Base-by-base conservation (phyloP, 2,797 vertebrate species). In the Propithecus perrieri region DNA sequence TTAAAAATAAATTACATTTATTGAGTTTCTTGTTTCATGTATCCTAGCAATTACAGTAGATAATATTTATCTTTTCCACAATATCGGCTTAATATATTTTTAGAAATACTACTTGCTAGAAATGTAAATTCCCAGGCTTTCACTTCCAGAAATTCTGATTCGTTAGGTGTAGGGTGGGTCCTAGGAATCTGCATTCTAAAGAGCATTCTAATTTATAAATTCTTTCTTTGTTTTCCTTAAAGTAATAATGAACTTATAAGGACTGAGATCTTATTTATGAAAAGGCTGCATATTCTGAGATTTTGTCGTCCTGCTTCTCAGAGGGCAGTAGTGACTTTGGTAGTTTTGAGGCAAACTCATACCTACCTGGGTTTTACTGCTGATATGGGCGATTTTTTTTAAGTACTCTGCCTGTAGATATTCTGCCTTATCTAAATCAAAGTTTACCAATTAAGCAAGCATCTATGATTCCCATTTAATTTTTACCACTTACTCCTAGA, bases 401-500 rank as follows among this genome's bases (percentile, higher is more conserved):
- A 91, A 79, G 20, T 65, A 50, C 24, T 74, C 72, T 63, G 57
- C 35, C 30, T 84, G 0, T 87, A 46, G 15, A 57, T 85, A 30
- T 85, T 57, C 46, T 93, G 67, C 75, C 30, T 59, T 95, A 12
- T 18, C 65, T 83, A 92, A 83, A 89, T 83, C 61, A 86, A 55
- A 91, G 67, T 85, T 96, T 28, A 87, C 12, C 28, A n/a, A 24
- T 69, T 95, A 85, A 75, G 38, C 41, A 87, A 48, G 33, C 65
- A 61, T 30, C 76, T 90, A 0, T 59, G 65, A 84, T 35, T 93
- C 94, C 85, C 78, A 9, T 76, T 89, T 90, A 88, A 85, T 76
- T 94, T 95, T 87, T 94, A 92, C 50, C 63, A 48, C 74, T 93
- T 75, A 61, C 8, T 94, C 57, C 59, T 78, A 33, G 57, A 87